A percentile compares a stretch with the other conserved stretches of the same genome.
phyloP scores from a whole-genome alignment of 1,140 invertebrate species.

The Anadara kagoshimensis region DNA sequence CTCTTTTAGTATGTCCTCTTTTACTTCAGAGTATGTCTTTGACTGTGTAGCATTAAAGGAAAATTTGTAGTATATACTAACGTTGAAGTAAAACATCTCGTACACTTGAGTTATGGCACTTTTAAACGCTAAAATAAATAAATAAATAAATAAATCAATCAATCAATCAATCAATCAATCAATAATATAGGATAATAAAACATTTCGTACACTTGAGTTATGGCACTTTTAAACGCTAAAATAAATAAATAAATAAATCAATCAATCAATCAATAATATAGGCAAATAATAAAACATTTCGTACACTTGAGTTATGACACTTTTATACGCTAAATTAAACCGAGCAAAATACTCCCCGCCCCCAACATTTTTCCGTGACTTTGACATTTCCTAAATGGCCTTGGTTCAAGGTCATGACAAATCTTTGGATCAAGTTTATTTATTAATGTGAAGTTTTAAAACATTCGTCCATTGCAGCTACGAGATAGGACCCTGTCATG shows the following conservation, averaged over 20 bases:
- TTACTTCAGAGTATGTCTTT: slow-evolving; percentile 57
- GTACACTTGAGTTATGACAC: slow-evolving; percentile 49
- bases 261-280: too few relatives aligned
- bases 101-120: slow-evolving; percentile 48
- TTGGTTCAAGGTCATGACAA: too few relatives aligned
- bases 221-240: slow-evolving; percentile 37
- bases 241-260: neutral
- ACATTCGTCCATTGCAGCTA: too few relatives aligned
- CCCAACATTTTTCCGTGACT: too few relatives aligned
- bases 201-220: slow-evolving; percentile 59
- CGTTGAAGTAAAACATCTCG: slow-evolving; percentile 72
- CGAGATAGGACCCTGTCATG: too few relatives aligned
- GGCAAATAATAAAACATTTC: slow-evolving; percentile 72
- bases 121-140: slow-evolving; percentile 32
- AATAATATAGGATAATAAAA: too few relatives aligned
- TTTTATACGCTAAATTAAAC: slow-evolving; percentile 33
- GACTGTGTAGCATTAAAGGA: slow-evolving; percentile 65
- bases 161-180: too few relatives aligned
- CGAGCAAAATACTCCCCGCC: too few relatives aligned
- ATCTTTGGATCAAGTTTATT: too few relatives aligned
- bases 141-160: neutral
- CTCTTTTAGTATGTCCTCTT: slow-evolving; percentile 62
- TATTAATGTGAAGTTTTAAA: too few relatives aligned
- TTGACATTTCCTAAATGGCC: too few relatives aligned
- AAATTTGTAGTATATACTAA: slow-evolving; percentile 64